Percentiles rank a stretch among this genome's conserved stretches.
Evolutionary conservation across 2,888 invertebrate genomes (phyloP).

Genomic region (Poecilobothrus nobilitatus): DNA sequence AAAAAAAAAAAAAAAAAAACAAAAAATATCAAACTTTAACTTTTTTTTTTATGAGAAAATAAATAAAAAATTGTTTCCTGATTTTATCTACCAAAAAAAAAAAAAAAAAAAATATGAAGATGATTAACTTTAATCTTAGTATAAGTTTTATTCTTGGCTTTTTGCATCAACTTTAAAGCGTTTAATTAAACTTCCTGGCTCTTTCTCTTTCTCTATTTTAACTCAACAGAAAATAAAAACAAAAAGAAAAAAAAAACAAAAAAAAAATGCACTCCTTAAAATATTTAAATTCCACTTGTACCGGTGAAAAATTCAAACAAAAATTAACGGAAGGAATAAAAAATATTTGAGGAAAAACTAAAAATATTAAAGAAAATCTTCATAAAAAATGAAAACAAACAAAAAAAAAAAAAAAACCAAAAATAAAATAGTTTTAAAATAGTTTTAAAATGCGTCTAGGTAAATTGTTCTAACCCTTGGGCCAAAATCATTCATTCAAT

Average conservation of each 20-base stretch:
- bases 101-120: constrained; percentile 1
- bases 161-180: neutral
- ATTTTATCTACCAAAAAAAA: neutral
- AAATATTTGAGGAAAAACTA: neutral
- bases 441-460: constrained; percentile 3
- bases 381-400: neutral
- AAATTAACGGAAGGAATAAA: neutral
- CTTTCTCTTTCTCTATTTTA: neutral
- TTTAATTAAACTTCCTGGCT: constrained; percentile 3
- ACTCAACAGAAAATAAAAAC: too few relatives aligned
- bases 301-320: too few relatives aligned
- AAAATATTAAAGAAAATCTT: neutral
- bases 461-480: neutral
- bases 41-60: too few relatives aligned
- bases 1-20: neutral
- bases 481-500: neutral
- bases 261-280: neutral
- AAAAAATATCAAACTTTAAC: neutral
- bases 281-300: neutral
- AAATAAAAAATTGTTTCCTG: too few relatives aligned
- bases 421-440: neutral
- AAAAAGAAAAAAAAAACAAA: too few relatives aligned
- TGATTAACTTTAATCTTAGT: constrained; percentile 1
- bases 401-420: neutral
- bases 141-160: neutral